Evolutionary conservation across 2,888 invertebrate genomes (phyloP), one percentile per base, ranked within the genome.

Genomic region (Acronicta alni): DNA sequence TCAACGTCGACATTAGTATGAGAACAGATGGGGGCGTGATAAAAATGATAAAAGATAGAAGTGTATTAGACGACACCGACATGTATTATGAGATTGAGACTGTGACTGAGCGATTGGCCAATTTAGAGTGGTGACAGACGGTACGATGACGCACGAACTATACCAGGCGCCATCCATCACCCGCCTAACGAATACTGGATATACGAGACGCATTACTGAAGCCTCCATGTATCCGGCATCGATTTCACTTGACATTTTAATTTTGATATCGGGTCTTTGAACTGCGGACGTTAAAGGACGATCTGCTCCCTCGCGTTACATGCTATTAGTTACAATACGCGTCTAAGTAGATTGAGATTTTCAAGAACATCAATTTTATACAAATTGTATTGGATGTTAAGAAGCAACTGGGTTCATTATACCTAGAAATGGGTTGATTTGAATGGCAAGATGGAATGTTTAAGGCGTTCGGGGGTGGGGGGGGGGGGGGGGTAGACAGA

Each of bases 151-250:
- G 77, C 64, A 70, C 56, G 71, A 63, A 60, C 57, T 60, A 56
- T 43, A n/a, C 44, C 53, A 52, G 51, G 43, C 51, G 66, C 74
- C 77, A 89, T 89, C 85, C 80, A 85, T 89, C 88, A 89, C 72
- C 58, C 59, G 45, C 54, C 77, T 89, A 90, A 90, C 87, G 86
- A 91, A 87, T 83, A 76, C 75, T 75, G 75, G 86, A 76, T 82
- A 88, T 83, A 81, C 71, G 86, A 87, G 81, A 81, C 83, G 81
- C 71, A 72, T 76, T 69, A 77, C 81, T 71, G 78, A 75, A 75
- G 72, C 65, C 75, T 80, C 81, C 83, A 83, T 83, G 83, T 87
- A 86, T 85, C 84, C 77, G 77, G 79, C 77, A 78, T 67, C 63
- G 60, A 67, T 78, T 75, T 79, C 79, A 75, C 59, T 79, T 57